Evolutionary conservation across 2,797 vertebrate genomes (phyloP).

Genomic region (Myoxocephalus aenaeus): DNA sequence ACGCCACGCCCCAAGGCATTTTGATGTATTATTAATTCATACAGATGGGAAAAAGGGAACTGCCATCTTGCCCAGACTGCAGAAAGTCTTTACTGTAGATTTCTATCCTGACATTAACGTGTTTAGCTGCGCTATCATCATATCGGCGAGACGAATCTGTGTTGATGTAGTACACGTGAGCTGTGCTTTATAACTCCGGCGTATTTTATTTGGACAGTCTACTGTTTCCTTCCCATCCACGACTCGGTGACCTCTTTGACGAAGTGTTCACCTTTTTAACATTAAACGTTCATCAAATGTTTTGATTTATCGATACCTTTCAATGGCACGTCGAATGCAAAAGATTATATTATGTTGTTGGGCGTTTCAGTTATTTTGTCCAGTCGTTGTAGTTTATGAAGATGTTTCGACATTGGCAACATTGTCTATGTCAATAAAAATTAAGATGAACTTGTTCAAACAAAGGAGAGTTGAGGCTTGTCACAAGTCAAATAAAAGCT

Average conservation of each 20-base stretch:
- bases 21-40: neutral
- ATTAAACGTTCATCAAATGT: neutral
- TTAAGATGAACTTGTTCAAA: conserved; percentile 36
- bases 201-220: conserved; percentile 16
- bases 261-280: neutral
- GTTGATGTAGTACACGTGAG: neutral
- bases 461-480: conserved; percentile 18
- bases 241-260: neutral
- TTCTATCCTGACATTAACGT: neutral
- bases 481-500: conserved; percentile 33
- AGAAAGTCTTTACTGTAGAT: neutral
- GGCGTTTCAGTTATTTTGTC: neutral
- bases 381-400: neutral
- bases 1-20: neutral
- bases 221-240: neutral
- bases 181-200: conserved; percentile 6
- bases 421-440: conserved; percentile 11
- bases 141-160: neutral
- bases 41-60: neutral
- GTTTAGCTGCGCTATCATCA: neutral
- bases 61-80: neutral
- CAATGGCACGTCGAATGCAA: neutral
- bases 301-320: neutral
- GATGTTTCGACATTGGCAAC: neutral
- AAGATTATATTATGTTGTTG: neutral